A percentile compares a stretch with the other conserved stretches of the same genome.
phyloP scores from a whole-genome alignment of 2,113 vertebrate genomes.

The Nestor notabilis region DNA sequence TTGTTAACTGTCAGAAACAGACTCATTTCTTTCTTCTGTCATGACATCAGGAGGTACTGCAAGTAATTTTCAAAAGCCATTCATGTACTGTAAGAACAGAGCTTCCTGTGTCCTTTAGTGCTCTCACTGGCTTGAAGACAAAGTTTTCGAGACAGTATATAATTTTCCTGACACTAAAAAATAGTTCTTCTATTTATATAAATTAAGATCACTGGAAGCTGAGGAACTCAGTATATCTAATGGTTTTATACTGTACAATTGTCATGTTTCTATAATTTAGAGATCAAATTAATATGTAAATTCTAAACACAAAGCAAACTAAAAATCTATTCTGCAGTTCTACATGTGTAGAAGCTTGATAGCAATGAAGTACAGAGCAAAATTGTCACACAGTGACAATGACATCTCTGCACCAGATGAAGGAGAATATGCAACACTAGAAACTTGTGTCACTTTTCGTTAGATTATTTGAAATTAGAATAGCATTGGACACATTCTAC shows the following conservation, averaged over 20 bases:
- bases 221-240: background rate
- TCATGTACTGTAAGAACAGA: background rate
- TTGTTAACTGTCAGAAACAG: background rate
- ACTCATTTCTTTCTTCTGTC: slow-evolving; percentile 28
- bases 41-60: slow-evolving; percentile 3
- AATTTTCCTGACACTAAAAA: slow-evolving; percentile 31
- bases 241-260: slow-evolving; percentile 19
- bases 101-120: background rate
- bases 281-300: background rate
- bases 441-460: background rate
- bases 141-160: slow-evolving; percentile 51
- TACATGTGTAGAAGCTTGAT: background rate
- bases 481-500: background rate
- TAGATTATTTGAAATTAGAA: background rate
- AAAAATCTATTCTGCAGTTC: background rate
- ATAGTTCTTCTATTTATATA: slow-evolving; percentile 35
- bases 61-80: slow-evolving; percentile 54
- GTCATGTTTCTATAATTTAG: slow-evolving; percentile 10
- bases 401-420: background rate
- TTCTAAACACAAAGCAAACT: background rate
- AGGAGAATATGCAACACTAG: background rate
- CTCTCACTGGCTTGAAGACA: slow-evolving; percentile 34
- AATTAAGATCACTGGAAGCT: slow-evolving; percentile 31
- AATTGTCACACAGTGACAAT: background rate
- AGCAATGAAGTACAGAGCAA: background rate